These are phyloP conservation scores for Eupithecia exiguata DNA, from an alignment of 2,888 invertebrate species.

Conservation along the genomic window DNA sequence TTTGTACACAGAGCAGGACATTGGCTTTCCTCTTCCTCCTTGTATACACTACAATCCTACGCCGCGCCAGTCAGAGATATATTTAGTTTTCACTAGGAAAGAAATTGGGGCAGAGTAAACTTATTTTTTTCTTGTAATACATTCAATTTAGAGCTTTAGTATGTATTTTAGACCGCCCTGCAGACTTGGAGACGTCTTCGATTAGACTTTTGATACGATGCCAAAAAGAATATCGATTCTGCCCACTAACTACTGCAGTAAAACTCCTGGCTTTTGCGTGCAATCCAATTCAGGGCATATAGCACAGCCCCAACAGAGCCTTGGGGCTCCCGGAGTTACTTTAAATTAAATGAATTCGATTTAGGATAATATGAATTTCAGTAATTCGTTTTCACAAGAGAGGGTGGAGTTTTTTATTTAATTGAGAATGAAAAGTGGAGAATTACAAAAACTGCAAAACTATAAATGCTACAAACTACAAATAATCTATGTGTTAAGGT, in stretches of 20 bases:
- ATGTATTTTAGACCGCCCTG: background rate
- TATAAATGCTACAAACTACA: too few relatives aligned
- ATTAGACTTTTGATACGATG: constrained; percentile 53
- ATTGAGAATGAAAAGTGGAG: background rate
- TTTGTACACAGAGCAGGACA: background rate
- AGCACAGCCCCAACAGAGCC: background rate
- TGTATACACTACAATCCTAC: too few relatives aligned
- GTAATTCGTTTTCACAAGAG: background rate
- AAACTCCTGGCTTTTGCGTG: constrained; percentile 15
- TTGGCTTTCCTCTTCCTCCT: background rate
- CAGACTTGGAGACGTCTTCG: constrained; percentile 43
- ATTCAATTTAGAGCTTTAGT: background rate
- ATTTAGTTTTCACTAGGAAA: background rate
- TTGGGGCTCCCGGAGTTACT: background rate
- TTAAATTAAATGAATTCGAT: background rate
- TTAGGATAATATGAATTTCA: background rate
- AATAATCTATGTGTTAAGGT: too few relatives aligned
- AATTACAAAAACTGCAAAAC: too few relatives aligned
- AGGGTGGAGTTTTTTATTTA: background rate
- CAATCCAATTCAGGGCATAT: constrained; percentile 9
- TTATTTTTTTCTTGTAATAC: background rate
- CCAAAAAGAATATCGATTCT: constrained; percentile 49
- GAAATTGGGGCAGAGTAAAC: background rate
- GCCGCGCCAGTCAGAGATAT: background rate
- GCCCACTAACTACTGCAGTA: constrained; percentile 30